phyloP scores from a whole-genome alignment of 2,888 invertebrate species.

The Dorcus parallelipipedus region DNA sequence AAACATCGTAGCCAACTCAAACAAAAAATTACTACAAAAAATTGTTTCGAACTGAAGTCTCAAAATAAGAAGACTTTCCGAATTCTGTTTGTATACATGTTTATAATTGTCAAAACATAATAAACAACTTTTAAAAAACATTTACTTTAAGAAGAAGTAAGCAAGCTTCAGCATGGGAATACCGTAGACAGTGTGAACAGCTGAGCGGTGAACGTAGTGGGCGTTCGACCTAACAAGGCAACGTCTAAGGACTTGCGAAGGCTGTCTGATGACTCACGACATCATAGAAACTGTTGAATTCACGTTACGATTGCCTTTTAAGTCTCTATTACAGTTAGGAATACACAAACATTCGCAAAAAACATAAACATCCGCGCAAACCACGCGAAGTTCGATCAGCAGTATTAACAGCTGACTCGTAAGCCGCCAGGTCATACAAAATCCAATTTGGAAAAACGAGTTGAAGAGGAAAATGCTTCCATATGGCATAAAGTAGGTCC shows the following conservation, averaged over 20 bases:
- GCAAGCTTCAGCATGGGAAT: background rate
- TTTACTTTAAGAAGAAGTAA: too few species aligned
- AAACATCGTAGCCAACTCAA: too few species aligned
- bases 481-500: too few species aligned
- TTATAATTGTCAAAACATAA: background rate
- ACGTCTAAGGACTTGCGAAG: constrained; percentile 32
- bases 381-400: too few species aligned
- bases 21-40: too few species aligned
- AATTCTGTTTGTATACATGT: background rate
- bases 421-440: too few species aligned
- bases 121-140: background rate
- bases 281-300: constrained; percentile 1
- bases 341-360: background rate
- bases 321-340: constrained; percentile 11
- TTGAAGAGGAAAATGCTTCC: too few species aligned
- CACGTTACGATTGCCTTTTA: constrained; percentile 12
- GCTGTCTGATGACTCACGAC: constrained; percentile 26
- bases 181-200: background rate
- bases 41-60: too few species aligned
- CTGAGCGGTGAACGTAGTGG: constrained; percentile 24
- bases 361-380: too few species aligned
- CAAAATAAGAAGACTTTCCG: too few species aligned
- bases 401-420: too few species aligned
- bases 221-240: constrained; percentile 30
- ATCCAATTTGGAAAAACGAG: too few species aligned